Conservation (phyloP, 2,797 vertebrate species). For the Martes flavigula region DNA sequence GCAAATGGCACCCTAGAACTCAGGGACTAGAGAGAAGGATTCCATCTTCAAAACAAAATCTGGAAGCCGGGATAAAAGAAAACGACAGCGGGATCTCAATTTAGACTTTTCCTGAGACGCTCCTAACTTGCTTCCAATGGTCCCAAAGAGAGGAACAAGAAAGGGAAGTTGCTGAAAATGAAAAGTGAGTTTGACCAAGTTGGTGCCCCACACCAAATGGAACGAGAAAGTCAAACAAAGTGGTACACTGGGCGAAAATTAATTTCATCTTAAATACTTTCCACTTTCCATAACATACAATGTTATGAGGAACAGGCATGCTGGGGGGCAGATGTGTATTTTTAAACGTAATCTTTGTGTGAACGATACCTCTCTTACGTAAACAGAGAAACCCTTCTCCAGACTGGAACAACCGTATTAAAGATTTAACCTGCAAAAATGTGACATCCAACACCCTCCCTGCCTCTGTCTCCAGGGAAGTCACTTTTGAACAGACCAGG, state of each 20-base stretch:
- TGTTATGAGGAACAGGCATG: conserved; percentile 32
- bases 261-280: conserved; percentile 58
- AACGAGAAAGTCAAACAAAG: conserved; percentile 60
- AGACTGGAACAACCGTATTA: not conserved
- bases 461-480: not conserved
- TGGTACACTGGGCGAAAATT: not conserved
- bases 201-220: not conserved
- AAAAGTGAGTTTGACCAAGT: not conserved
- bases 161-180: conserved; percentile 14
- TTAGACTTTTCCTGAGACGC: not conserved
- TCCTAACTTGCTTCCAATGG: not conserved
- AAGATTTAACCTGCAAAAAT: conserved; percentile 30
- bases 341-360: conserved; percentile 54
- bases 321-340: not conserved
- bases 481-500: conserved; percentile 49
- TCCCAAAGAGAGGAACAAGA: conserved; percentile 38
- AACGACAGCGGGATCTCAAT: not conserved
- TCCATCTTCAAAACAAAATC: conserved; percentile 35
- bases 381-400: conserved; percentile 45
- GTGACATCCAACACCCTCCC: conserved; percentile 24
- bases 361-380: conserved; percentile 43
- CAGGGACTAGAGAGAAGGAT: not conserved
- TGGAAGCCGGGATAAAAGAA: conserved; percentile 21
- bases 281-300: conserved; percentile 13
- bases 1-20: not conserved